phyloP scores from a whole-genome alignment of 2,113 vertebrate genomes.

The Pogona vitticeps region DNA sequence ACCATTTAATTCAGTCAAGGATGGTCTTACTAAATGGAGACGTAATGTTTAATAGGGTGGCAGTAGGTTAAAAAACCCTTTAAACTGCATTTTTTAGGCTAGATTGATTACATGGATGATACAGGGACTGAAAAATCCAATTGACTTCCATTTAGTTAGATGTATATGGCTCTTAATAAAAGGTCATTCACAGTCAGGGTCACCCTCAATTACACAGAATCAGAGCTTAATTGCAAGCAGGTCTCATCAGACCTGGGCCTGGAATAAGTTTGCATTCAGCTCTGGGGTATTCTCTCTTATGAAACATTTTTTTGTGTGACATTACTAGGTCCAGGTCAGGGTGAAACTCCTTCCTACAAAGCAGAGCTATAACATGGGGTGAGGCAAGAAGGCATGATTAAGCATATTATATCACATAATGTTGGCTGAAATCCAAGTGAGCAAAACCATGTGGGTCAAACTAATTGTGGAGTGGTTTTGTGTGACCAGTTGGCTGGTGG shows the following conservation, averaged over 20 bases:
- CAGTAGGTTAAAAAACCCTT: neutral
- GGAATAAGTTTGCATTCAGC: neutral
- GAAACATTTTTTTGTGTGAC: too few relatives aligned
- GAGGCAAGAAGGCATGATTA: too few relatives aligned
- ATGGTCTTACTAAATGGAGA: neutral
- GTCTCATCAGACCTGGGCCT: neutral
- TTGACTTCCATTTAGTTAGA: slow-evolving; percentile 1
- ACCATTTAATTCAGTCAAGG: neutral
- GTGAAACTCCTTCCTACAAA: too few relatives aligned
- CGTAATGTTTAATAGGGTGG: neutral
- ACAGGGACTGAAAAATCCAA: slow-evolving; percentile 4
- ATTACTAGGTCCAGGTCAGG: too few relatives aligned
- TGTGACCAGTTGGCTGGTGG: too few relatives aligned
- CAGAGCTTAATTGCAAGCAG: neutral
- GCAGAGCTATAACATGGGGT: neutral
- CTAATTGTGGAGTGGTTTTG: too few relatives aligned
- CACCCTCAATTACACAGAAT: neutral
- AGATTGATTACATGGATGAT: neutral
- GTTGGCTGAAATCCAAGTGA: too few relatives aligned
- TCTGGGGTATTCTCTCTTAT: neutral
- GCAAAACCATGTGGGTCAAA: too few relatives aligned
- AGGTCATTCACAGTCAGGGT: neutral
- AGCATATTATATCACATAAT: too few relatives aligned
- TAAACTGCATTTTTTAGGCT: slow-evolving; percentile 1
- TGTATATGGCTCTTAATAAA: slow-evolving; percentile 1